Conservation (phyloP, 2,113 vertebrate genomes). For the Chionis minor region DNA sequence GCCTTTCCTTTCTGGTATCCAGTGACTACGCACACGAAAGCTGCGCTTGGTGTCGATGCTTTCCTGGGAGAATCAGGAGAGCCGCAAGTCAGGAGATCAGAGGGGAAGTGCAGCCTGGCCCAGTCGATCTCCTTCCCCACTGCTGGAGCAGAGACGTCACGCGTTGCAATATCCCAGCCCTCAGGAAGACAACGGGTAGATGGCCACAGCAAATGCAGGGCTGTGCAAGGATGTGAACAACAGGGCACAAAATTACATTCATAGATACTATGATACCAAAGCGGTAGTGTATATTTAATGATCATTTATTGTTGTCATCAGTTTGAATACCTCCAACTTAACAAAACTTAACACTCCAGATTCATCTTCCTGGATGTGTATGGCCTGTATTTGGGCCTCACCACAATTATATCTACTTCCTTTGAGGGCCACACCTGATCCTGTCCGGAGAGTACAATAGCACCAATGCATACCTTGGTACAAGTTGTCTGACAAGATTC, state of each 20-base stretch:
- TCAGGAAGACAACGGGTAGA: no score
- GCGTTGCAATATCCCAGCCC: accelerated
- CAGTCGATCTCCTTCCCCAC: background rate
- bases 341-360: background rate
- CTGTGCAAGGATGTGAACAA: background rate
- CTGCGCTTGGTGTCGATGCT: background rate
- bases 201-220: background rate
- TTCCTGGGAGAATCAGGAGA: background rate
- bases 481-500: background rate
- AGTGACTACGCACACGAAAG: accelerated
- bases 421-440: background rate
- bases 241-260: background rate
- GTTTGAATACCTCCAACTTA: background rate
- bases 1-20: background rate
- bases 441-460: background rate
- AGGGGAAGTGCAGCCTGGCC: background rate
- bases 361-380: background rate
- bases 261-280: background rate
- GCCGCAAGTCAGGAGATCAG: background rate
- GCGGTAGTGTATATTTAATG: background rate
- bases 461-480: background rate
- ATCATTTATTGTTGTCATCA: background rate
- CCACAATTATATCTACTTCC: background rate
- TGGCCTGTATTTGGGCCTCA: background rate
- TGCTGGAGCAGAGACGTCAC: background rate